phyloP scores from a whole-genome alignment of 2,113 vertebrate genomes.

The Heterochromis multidens region DNA sequence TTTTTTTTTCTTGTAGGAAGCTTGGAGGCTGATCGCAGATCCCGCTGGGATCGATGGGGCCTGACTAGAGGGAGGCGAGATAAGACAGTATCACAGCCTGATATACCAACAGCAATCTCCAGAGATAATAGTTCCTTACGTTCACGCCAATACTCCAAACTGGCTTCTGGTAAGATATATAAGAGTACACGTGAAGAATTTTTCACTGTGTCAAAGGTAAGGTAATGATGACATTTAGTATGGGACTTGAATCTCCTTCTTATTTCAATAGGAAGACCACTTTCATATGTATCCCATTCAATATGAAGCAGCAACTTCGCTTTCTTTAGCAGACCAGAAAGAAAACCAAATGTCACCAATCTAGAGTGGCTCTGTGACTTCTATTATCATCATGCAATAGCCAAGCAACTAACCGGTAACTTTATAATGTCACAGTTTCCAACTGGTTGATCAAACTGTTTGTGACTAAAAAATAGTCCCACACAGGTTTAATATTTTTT shows the following conservation, averaged over 20 bases:
- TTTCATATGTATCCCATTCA: background rate
- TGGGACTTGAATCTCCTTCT: background rate
- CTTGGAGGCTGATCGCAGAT: conserved; percentile 73
- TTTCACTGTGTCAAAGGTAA: background rate
- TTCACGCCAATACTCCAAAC: conserved; percentile 77
- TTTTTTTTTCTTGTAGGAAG: conserved; percentile 24
- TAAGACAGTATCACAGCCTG: conserved; percentile 87
- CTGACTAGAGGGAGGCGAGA: conserved; percentile 83
- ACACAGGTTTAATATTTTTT: background rate
- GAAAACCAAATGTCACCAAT: background rate
- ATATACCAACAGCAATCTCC: conserved; percentile 83
- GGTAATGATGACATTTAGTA: background rate
- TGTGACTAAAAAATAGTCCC: background rate
- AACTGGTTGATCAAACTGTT: background rate
- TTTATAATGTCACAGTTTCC: background rate
- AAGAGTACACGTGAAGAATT: background rate
- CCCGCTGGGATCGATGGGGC: conserved; percentile 93
- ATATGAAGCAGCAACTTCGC: background rate
- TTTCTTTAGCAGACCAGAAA: background rate
- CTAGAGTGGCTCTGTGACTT: background rate
- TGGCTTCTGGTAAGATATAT: conserved; percentile 83
- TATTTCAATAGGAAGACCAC: background rate
- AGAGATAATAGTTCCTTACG: conserved; percentile 77
- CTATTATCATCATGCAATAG: background rate
- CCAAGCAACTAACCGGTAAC: background rate